Base-by-base conservation (phyloP, 2,888 invertebrate species). In the Drosophila austrosaltans region DNA sequence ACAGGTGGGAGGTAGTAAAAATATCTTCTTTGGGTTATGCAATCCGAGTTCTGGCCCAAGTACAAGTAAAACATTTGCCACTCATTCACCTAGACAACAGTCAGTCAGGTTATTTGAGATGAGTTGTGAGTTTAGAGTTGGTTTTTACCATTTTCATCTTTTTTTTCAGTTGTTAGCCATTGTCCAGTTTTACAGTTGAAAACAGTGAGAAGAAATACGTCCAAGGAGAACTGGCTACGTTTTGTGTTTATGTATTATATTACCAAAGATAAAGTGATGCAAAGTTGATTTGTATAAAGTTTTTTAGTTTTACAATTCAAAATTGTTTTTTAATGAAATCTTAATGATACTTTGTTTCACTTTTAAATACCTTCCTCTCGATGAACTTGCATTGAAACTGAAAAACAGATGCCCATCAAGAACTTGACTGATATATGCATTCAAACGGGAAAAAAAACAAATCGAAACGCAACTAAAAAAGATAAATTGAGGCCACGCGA, bases 11-110 rank as follows among this genome's bases (percentile, higher is more conserved):
- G 16, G 16, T 42, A 6, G 42, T n/a, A 36, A 44, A 60, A 42
- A 40, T 39, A n/a, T 56, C 22, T 61, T 64, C 44, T 76, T 69
- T 66, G 58, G 54, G 67, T 69, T 72, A 75, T 80, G 83, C 87
- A 87, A 84, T 87, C 63, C 63, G 85, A 87, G 85, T 87, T 78
- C 71, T 77, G 69, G 54, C 72, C 75, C 83, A 84, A 84, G 83
- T 87, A 84, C 87, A 77, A 73, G 71, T 61, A 75, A 72, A 75
- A 54, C 39, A 53, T 53, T 30, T 30, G 5, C 10, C 28, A n/a
- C 40, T 40, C 25, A 39, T 59, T 57, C 44, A 16, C 12, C 12
- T 30, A 30, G 56, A 39, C 59, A 44, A 39, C 59, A 25, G 42
- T 48, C 60, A 48, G 75, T 48, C 60, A 48, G 75, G 72, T 72